Percentiles rank a stretch among this genome's conserved stretches.
These are phyloP conservation scores for Manis pentadactyla DNA, from an alignment of 2,797 vertebrate species.

Conservation along the genomic window DNA sequence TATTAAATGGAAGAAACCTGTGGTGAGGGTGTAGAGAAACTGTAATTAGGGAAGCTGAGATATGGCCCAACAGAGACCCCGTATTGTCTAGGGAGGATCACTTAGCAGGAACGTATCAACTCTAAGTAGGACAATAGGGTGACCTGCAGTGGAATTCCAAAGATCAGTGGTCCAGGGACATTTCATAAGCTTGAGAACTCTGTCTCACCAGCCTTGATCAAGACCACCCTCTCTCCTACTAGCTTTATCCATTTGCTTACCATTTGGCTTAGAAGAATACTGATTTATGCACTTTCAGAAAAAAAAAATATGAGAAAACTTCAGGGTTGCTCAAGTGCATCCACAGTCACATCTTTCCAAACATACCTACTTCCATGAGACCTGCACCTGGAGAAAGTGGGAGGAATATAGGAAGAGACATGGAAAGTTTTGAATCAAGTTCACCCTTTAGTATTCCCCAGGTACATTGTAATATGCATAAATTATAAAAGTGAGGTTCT, in stretches of 20 bases:
- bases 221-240: background rate
- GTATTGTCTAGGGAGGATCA: background rate
- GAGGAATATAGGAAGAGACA: background rate
- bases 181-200: background rate
- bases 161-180: background rate
- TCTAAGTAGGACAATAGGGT: background rate
- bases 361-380: background rate
- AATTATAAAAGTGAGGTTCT: slow-evolving; percentile 29
- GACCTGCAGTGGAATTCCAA: background rate
- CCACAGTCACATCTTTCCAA: background rate
- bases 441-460: background rate
- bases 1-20: slow-evolving; percentile 79
- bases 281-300: background rate
- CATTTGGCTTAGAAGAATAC: background rate
- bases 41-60: slow-evolving; percentile 34
- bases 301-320: background rate
- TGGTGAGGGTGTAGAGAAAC: slow-evolving; percentile 62
- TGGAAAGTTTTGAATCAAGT: background rate
- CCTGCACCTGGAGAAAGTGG: background rate
- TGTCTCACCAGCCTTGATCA: background rate
- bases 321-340: background rate
- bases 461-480: background rate
- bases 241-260: background rate
- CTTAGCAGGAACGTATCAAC: background rate
- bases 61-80: background rate